Conservation (phyloP, 2,888 invertebrate genomes). For the Calameuta filiformis region DNA sequence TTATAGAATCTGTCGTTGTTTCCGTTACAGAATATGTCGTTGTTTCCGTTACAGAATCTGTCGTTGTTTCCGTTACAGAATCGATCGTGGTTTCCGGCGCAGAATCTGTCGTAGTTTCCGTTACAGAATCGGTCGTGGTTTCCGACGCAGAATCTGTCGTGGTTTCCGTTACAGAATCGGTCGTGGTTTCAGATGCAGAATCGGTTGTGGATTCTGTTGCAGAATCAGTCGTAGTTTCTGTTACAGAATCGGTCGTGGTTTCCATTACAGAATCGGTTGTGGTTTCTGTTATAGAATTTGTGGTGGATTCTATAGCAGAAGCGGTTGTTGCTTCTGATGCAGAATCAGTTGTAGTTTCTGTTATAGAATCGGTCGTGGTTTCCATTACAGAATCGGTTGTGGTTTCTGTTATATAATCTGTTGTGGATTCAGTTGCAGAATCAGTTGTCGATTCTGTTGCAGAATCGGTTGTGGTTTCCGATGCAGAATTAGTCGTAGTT, state of each 20-base stretch:
- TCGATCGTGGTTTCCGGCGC: background rate
- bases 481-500: constrained; percentile 11
- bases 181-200: background rate
- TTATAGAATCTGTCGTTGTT: background rate
- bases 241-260: background rate
- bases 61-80: background rate
- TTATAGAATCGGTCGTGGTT: background rate
- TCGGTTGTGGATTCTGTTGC: background rate
- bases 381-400: background rate
- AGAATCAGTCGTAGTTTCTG: background rate
- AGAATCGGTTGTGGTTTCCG: constrained; percentile 7
- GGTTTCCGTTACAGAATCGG: background rate
- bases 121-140: background rate
- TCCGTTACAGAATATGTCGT: background rate
- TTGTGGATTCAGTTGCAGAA: background rate
- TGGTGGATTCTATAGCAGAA: background rate
- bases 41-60: background rate
- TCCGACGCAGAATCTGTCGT: background rate
- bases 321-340: background rate
- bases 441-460: constrained; percentile 1
- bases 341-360: background rate
- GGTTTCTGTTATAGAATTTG: background rate
- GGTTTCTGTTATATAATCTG: background rate
- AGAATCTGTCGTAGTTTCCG: background rate
- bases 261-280: background rate